Base-by-base conservation (phyloP, 1,140 invertebrate genomes). In the Lordiphosa collinella region DNA sequence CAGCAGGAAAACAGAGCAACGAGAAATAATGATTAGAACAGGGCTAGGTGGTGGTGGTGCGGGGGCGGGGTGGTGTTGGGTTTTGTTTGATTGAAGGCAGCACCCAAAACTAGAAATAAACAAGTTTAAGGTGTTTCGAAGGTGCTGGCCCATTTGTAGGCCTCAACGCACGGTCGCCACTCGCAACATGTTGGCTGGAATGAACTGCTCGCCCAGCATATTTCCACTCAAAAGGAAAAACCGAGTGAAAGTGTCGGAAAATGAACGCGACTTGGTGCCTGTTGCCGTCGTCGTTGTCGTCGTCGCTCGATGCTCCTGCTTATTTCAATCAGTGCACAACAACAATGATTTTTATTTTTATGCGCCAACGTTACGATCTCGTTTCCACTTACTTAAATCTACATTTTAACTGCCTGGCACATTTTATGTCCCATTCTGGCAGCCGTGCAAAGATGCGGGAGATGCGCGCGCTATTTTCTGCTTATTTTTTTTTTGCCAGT, bases 381-480 rank as follows among this genome's bases (percentile, higher is more conserved):
- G 87, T 88, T 88, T 88, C 87, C 87, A 88, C 87, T 88, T 86
- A 88, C 87, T 88, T 88, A 88, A 88, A 88, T 87, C 85, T 87
- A 87, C 87, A 76, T 88, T 88, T 85, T 87, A 85, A 88, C 82
- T 85, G 79, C 79, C 73, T 80, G 79, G 79, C 78, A 78, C 84
- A 82, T 87, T 88, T 86, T 79, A 87, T 87, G 80, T 88, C 87
- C 76, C 85, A 84, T 85, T 88, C 87, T 88, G 49, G 66, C 87
- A 79, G 55, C 71, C 71, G 72, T 56, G 58, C 49, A 31, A 54
- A 43, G 51, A 51, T 58, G 48, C 69, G 43, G 66, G 51, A 61
- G 78, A 71, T 82, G 76, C 76, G 76, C 76, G 56, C 74, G 72
- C 76, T 82, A 70, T 65, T 50, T 58, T 16, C 44, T 49, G 22